Evolutionary conservation across 2,797 vertebrate species (phyloP).

Genomic region (Anguilla obscura): DNA sequence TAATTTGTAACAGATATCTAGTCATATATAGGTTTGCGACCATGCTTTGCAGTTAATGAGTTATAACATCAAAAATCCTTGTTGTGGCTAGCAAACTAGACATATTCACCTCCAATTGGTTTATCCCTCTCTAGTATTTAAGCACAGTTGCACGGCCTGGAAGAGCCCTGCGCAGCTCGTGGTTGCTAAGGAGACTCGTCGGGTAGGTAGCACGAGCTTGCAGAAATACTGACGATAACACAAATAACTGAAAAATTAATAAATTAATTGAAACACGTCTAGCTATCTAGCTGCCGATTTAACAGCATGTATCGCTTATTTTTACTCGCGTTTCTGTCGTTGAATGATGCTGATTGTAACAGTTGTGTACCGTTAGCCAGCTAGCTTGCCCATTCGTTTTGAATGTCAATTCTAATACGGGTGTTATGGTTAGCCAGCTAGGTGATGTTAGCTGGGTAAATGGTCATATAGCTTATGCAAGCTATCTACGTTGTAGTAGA

Average conservation of each 20-base stretch:
- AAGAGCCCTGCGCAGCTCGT: slow-evolving; percentile 38
- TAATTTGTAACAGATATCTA: background rate
- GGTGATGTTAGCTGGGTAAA: background rate
- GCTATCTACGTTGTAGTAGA: background rate
- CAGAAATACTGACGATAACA: background rate
- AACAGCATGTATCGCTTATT: background rate
- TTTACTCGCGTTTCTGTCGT: background rate
- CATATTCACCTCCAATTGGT: slow-evolving; percentile 42
- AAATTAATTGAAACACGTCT: background rate
- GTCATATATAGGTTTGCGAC: background rate
- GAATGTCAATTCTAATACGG: slow-evolving; percentile 17
- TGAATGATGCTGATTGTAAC: background rate
- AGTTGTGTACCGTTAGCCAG: slow-evolving; percentile 11
- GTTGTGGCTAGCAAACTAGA: slow-evolving; percentile 28
- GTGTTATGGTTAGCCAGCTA: slow-evolving; percentile 15
- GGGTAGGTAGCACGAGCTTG: slow-evolving; percentile 16
- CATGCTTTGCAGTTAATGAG: slow-evolving; percentile 13
- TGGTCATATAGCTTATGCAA: background rate
- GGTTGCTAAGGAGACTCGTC: slow-evolving; percentile 48
- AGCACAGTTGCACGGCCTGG: slow-evolving; percentile 36
- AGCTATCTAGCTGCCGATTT: background rate
- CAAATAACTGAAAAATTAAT: background rate
- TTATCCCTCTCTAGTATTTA: slow-evolving; percentile 45
- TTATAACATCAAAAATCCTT: background rate
- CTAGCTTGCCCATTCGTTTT: slow-evolving; percentile 16